Evolutionary conservation across 2,797 vertebrate genomes (phyloP), one percentile per base, ranked within the genome.

Genomic region (Manis javanica): DNA sequence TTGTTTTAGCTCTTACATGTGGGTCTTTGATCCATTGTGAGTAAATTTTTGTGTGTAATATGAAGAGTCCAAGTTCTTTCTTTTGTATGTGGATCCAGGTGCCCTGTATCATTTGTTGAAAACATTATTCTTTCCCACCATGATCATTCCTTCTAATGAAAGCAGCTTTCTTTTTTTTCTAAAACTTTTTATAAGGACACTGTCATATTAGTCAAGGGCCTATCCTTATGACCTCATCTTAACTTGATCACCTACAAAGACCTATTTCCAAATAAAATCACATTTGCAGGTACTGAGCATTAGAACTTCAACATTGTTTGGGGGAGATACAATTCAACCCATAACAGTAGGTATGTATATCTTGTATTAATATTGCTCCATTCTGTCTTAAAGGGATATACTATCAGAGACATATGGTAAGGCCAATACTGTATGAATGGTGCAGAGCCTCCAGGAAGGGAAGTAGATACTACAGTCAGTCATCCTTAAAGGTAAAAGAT

Each of bases 231-330:
- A 93, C 69, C n/a, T 57, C 29, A 77, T 57, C 49, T 86, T 95
- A 90, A 90, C 42, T 86, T 90, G 46, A 71, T 95, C 75, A 7
- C 77, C 64, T 42, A 10, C 49, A 87, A 89, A 92, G 55, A 91
- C 34, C 46, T 72, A 29, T 90, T 77, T 90, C 61, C 46, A 78
- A 87, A 64, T 93, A 83, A 39, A 68, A 8, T 51, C 53, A 77
- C 51, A 87, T 34, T 87, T 3, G 53, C 3, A 64, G 29, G 39
- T 59, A 68, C 23, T 85, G 21, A 19, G 10, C 4, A 31, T 81
- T 96, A 87, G 72, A 42, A 86, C 23, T 74, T 69, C 49, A 82
- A 63, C 29, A 34, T 81, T 10, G 82, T 69, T 37, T 23, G 16
- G 14, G 26, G 8, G 15, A n/a, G 46, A 51, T 23, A 12, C 46